Evolutionary conservation across 2,113 vertebrate species (phyloP).

Genomic region (Saguinus imperator): DNA sequence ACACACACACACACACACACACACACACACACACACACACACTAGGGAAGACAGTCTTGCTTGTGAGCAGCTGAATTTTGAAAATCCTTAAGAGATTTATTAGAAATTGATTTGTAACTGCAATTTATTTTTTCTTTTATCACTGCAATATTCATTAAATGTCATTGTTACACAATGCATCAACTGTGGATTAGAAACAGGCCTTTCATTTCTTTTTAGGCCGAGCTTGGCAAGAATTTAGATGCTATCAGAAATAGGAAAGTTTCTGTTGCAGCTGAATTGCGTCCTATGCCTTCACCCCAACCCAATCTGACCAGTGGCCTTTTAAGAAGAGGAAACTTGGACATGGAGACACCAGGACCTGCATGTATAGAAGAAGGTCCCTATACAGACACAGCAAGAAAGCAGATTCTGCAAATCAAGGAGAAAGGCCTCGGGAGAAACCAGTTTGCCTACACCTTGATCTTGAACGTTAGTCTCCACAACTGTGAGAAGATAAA

Average conservation of each 20-base stretch:
- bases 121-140: neutral
- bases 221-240: neutral
- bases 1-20: too few relatives aligned
- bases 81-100: slow-evolving; percentile 37
- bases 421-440: neutral
- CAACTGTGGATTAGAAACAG: slow-evolving; percentile 51
- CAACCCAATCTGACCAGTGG: neutral
- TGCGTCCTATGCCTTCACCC: neutral
- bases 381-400: neutral
- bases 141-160: slow-evolving; percentile 35
- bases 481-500: neutral
- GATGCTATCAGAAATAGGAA: neutral
- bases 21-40: too few relatives aligned
- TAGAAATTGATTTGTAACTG: neutral
- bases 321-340: neutral
- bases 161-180: slow-evolving; percentile 46
- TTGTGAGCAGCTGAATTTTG: slow-evolving; percentile 40
- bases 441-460: neutral
- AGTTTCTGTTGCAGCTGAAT: neutral
- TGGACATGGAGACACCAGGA: neutral
- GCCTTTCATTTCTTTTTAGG: slow-evolving; percentile 47
- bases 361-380: neutral
- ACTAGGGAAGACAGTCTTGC: neutral
- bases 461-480: neutral
- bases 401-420: neutral